phyloP scores from a whole-genome alignment of 2,113 vertebrate genomes.

The Camelus bactrianus region DNA sequence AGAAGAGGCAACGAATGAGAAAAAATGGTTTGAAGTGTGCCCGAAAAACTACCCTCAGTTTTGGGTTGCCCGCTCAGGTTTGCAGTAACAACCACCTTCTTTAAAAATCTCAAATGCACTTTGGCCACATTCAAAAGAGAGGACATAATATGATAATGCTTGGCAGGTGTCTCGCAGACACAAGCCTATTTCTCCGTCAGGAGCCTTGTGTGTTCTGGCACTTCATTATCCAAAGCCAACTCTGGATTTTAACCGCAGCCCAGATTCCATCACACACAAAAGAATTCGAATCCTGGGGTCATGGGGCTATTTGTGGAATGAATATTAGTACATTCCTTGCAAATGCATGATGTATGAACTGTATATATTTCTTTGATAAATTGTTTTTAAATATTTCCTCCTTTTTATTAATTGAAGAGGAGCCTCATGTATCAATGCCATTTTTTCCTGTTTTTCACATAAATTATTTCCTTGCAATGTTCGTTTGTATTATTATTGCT shows the following conservation, averaged over 20 bases:
- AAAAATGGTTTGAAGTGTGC: background rate
- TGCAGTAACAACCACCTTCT: background rate
- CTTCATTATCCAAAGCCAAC: slow-evolving; percentile 54
- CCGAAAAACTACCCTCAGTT: background rate
- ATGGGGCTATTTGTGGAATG: slow-evolving; percentile 90
- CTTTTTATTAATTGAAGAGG: slow-evolving; percentile 99
- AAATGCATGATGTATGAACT: slow-evolving; percentile 97
- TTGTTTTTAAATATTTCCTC: slow-evolving; percentile 99
- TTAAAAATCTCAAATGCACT: background rate
- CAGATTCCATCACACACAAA: slow-evolving; percentile 80
- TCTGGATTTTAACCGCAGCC: slow-evolving; percentile 64
- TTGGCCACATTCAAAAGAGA: background rate
- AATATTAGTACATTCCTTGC: slow-evolving; percentile 92
- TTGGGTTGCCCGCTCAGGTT: background rate
- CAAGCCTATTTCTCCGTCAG: background rate
- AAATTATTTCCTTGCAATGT: slow-evolving; percentile 94
- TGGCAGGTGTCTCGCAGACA: background rate
- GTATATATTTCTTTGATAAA: slow-evolving; percentile 95
- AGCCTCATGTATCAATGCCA: slow-evolving; percentile 99
- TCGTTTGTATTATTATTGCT: slow-evolving; percentile 92
- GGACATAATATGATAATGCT: too few relatives aligned
- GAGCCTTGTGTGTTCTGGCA: background rate
- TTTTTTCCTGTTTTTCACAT: slow-evolving; percentile 94
- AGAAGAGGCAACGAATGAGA: background rate
- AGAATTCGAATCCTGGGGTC: slow-evolving; percentile 86